A percentile compares a stretch with the other conserved stretches of the same genome.
Conservation (phyloP, 2,797 vertebrate species). For the Miichthys miiuy region DNA sequence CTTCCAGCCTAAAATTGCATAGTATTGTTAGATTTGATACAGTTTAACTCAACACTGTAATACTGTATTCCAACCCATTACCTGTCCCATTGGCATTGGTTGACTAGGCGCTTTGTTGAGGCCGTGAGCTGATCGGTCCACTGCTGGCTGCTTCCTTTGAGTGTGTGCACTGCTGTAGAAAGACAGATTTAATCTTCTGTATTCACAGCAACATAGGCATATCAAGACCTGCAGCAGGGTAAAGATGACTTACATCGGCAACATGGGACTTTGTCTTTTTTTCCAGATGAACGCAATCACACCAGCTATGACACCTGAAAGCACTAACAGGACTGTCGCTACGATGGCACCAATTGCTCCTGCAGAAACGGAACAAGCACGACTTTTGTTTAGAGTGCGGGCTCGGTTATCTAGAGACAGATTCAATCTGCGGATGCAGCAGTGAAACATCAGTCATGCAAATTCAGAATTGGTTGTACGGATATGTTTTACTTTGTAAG, state of each 20-base stretch:
- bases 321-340: constrained; percentile 51
- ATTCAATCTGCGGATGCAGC: not conserved
- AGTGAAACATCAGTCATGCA: too few species aligned
- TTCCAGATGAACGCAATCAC: constrained; percentile 63
- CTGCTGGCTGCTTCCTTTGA: constrained; percentile 47
- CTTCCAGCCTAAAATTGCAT: constrained; percentile 59
- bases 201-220: not conserved
- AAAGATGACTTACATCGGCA: constrained; percentile 61
- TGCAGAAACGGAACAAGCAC: constrained; percentile 30
- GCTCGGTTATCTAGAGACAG: too few species aligned
- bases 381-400: not conserved
- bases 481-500: not conserved
- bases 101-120: constrained; percentile 17
- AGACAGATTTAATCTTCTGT: not conserved
- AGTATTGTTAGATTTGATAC: constrained; percentile 1
- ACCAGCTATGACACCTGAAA: constrained; percentile 59
- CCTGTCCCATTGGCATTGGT: constrained; percentile 43
- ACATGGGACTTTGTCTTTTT: constrained; percentile 50
- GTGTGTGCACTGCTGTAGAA: constrained; percentile 46
- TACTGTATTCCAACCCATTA: constrained; percentile 9
- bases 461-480: not conserved
- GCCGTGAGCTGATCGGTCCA: not conserved
- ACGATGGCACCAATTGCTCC: constrained; percentile 45
- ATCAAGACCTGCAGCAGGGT: not conserved
- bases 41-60: not conserved